Conservation (phyloP, 2,797 vertebrate species). For the Anguilla megastoma region DNA sequence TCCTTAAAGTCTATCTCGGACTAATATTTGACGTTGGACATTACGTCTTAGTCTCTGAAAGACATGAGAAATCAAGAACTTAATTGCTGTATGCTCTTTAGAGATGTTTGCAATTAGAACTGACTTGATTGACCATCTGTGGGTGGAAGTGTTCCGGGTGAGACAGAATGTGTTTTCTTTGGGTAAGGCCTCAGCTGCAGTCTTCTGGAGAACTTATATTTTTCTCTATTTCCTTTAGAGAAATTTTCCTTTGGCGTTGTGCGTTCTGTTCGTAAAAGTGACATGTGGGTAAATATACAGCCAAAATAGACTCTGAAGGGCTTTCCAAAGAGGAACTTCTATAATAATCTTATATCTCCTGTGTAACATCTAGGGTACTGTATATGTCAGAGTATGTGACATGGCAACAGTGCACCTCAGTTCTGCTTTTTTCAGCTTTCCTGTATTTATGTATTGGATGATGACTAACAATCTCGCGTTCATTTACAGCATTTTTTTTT, state of each 20-base stretch:
- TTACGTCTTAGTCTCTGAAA: background rate
- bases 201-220: background rate
- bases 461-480: background rate
- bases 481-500: conserved; percentile 58
- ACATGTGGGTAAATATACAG: conserved; percentile 1
- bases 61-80: background rate
- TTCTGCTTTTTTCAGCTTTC: background rate
- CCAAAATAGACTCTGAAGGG: background rate
- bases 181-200: background rate
- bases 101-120: background rate
- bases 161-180: conserved; percentile 14
- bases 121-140: background rate
- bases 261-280: conserved; percentile 7
- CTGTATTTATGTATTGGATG: background rate
- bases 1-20: conserved; percentile 12
- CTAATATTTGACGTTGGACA: conserved; percentile 26
- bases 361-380: conserved; percentile 6
- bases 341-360: conserved; percentile 17
- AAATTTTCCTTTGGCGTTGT: conserved; percentile 17
- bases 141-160: background rate
- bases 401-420: background rate
- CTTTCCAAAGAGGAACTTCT: conserved; percentile 8
- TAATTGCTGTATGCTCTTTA: background rate
- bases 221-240: background rate
- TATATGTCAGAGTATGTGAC: background rate